Percentiles rank a stretch among this genome's conserved stretches.
Evolutionary conservation across 2,113 vertebrate genomes (phyloP).

Genomic region (Peromyscus maniculatus): DNA sequence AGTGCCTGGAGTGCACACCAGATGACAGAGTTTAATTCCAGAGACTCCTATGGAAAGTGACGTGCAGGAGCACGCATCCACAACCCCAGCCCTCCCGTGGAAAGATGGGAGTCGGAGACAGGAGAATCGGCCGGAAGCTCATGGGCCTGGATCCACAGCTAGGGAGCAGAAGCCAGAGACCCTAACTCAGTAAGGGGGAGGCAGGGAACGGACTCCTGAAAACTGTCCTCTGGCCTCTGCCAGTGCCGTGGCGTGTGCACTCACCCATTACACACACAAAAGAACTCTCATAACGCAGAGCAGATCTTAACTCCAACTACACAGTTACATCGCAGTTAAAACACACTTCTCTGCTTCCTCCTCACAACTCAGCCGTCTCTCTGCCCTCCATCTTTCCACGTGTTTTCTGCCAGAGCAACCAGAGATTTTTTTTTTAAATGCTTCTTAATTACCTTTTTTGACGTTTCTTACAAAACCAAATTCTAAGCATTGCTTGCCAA

Average conservation of each 20-base stretch:
- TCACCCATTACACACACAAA: no score
- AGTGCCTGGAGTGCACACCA: neutral
- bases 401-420: neutral
- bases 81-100: neutral
- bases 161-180: neutral
- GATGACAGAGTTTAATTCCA: neutral
- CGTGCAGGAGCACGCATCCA: neutral
- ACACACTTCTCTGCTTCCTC: neutral
- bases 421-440: neutral
- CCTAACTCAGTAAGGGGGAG: neutral
- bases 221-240: neutral
- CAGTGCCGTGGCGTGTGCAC: neutral
- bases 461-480: conserved; percentile 35
- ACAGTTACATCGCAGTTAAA: neutral
- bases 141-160: neutral
- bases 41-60: neutral
- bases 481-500: neutral
- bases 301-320: neutral
- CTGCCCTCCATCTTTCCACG: rapidly evolving
- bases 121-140: neutral
- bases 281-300: neutral
- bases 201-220: neutral
- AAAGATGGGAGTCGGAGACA: neutral
- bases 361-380: no score
- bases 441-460: neutral